Evolutionary conservation across 2,113 vertebrate species (phyloP).

Genomic region (Oryzias javanicus): DNA sequence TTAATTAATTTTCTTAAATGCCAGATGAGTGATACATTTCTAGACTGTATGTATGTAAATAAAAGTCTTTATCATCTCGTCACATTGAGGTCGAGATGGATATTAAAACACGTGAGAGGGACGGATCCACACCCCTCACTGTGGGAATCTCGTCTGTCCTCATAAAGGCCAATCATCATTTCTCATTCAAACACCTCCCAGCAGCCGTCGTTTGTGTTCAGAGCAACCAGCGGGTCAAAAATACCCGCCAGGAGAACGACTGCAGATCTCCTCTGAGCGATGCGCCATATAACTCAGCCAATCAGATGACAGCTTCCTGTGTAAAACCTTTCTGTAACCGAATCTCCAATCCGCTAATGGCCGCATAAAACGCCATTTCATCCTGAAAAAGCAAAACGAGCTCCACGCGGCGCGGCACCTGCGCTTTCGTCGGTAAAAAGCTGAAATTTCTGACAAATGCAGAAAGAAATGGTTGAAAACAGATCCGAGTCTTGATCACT

Average conservation of each 20-base stretch:
- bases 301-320: conserved; percentile 24
- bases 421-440: conserved; percentile 78
- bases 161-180: too few relatives aligned
- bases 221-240: neutral
- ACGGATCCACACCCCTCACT: too few relatives aligned
- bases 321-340: conserved; percentile 44
- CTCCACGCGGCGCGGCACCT: conserved; percentile 46
- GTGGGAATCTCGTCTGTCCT: too few relatives aligned
- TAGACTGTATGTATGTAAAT: too few relatives aligned
- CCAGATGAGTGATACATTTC: too few relatives aligned
- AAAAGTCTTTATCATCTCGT: too few relatives aligned
- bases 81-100: too few relatives aligned
- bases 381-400: conserved; percentile 25
- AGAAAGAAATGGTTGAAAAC: conserved; percentile 59
- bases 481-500: conserved; percentile 28
- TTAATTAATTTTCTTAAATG: too few relatives aligned
- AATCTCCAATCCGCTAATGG: conserved; percentile 60
- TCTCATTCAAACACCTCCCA: too few relatives aligned
- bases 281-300: conserved; percentile 9
- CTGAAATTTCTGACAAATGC: conserved; percentile 80
- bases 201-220: too few relatives aligned
- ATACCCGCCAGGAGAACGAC: conserved; percentile 1
- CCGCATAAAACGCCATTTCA: conserved; percentile 49
- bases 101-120: too few relatives aligned
- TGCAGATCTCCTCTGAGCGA: conserved; percentile 1